phyloP scores from a whole-genome alignment of 2,888 invertebrate genomes.

The Sphaerophoria rueppellii region DNA sequence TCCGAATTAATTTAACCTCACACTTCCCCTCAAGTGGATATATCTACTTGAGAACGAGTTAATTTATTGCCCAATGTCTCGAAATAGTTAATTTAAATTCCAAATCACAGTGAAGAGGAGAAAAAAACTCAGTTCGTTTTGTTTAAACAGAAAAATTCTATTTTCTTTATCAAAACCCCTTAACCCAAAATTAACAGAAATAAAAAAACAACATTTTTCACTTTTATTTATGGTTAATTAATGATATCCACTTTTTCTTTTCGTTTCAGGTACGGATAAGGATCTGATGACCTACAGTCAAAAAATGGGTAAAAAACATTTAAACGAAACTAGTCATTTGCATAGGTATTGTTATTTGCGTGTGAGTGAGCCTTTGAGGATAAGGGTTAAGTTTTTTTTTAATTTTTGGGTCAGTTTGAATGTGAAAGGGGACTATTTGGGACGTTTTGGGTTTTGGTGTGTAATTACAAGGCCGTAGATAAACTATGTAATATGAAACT shows the following conservation, averaged over 20 bases:
- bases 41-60: background rate
- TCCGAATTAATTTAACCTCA: slow-evolving; percentile 15
- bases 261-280: slow-evolving; percentile 41
- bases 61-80: background rate
- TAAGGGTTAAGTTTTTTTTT: background rate
- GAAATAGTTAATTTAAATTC: slow-evolving; percentile 25
- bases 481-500: too few species aligned
- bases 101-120: background rate
- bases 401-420: too few species aligned
- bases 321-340: background rate
- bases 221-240: slow-evolving; percentile 21
- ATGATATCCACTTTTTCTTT: slow-evolving; percentile 15
- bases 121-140: background rate
- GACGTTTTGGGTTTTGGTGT: too few species aligned
- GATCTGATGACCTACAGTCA: background rate
- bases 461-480: too few species aligned
- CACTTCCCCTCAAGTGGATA: slow-evolving; percentile 2
- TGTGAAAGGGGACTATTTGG: too few species aligned
- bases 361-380: background rate
- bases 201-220: background rate
- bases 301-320: background rate
- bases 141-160: background rate
- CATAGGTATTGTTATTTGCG: background rate
- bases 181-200: slow-evolving; percentile 7
- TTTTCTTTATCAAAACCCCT: background rate